Percentiles rank a stretch among this genome's conserved stretches.
Conservation (phyloP, 2,113 vertebrate genomes). For the Uropsilus gracilis region DNA sequence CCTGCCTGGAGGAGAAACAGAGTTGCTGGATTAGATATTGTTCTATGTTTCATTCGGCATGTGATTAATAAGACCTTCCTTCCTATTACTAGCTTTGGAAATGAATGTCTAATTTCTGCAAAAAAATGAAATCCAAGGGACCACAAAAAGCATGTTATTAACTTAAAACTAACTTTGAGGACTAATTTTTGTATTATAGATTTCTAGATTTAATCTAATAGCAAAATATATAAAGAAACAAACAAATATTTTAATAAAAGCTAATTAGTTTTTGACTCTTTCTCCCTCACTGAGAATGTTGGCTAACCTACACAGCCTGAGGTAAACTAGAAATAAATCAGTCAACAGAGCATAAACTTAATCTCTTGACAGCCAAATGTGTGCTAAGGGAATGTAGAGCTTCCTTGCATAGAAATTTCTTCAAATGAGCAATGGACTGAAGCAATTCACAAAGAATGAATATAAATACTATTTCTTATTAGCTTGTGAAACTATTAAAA, state of each 20-base stretch:
- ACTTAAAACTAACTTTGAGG: not conserved
- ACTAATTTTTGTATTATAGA: not conserved
- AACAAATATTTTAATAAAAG: not conserved
- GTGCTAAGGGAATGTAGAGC: not conserved
- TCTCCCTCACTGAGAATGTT: not conserved
- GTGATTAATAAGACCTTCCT: not conserved
- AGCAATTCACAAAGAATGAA: constrained; percentile 44
- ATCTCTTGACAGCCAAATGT: constrained; percentile 27
- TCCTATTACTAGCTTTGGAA: not conserved
- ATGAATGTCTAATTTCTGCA: constrained; percentile 15
- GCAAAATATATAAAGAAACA: constrained; percentile 1
- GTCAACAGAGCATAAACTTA: constrained; percentile 34
- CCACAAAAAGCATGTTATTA: not conserved
- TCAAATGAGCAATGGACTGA: constrained; percentile 29
- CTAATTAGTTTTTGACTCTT: not conserved
- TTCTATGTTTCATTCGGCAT: not conserved
- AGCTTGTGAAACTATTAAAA: not conserved
- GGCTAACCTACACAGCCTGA: not conserved
- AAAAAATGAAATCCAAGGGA: not conserved
- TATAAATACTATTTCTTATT: constrained; percentile 34
- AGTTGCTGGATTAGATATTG: too few relatives aligned
- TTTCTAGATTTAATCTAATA: not conserved
- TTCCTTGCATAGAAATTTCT: not conserved
- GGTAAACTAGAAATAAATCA: not conserved
- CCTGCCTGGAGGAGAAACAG: not conserved